These are phyloP conservation scores for Mactra quadrangularis DNA, from an alignment of 1,140 invertebrate genomes.

Conservation along the genomic window DNA sequence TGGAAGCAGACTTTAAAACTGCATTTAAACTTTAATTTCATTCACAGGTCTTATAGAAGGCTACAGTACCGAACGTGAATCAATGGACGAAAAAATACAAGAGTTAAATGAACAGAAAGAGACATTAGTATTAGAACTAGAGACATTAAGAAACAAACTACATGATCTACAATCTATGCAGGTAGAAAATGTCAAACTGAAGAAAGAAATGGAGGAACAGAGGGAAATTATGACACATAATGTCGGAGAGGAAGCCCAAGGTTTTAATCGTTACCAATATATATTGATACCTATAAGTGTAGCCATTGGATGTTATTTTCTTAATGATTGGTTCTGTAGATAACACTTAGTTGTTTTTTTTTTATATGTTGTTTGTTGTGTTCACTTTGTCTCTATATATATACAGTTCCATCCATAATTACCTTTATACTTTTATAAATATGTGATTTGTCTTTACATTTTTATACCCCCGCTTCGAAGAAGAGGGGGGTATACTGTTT, in stretches of 20 bases:
- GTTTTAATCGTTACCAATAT: constrained; percentile 71
- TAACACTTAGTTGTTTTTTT: constrained; percentile 12
- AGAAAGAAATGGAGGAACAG: constrained; percentile 76
- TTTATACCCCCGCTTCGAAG: no score
- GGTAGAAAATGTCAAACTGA: constrained; percentile 72
- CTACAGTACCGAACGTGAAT: constrained; percentile 75
- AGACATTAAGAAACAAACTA: constrained; percentile 73
- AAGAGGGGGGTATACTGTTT: no score
- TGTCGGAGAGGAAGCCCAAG: constrained; percentile 78
- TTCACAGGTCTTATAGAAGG: constrained; percentile 80
- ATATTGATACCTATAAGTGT: constrained; percentile 73
- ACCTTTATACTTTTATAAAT: no score
- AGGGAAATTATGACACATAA: constrained; percentile 73
- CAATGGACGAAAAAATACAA: constrained; percentile 69
- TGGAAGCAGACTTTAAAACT: no score
- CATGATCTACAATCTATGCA: constrained; percentile 73
- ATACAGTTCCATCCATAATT: no score
- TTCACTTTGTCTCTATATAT: no score
- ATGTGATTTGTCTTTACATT: no score
- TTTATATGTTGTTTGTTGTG: background rate
- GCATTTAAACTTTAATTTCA: no score
- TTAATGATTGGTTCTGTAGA: constrained; percentile 64
- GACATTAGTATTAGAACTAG: constrained; percentile 74
- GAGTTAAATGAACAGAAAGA: constrained; percentile 78
- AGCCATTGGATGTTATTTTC: constrained; percentile 73